Percentiles rank a stretch among this genome's conserved stretches.
Evolutionary conservation across 2,797 vertebrate species (phyloP).

Genomic region (Takifugu rubripes): DNA sequence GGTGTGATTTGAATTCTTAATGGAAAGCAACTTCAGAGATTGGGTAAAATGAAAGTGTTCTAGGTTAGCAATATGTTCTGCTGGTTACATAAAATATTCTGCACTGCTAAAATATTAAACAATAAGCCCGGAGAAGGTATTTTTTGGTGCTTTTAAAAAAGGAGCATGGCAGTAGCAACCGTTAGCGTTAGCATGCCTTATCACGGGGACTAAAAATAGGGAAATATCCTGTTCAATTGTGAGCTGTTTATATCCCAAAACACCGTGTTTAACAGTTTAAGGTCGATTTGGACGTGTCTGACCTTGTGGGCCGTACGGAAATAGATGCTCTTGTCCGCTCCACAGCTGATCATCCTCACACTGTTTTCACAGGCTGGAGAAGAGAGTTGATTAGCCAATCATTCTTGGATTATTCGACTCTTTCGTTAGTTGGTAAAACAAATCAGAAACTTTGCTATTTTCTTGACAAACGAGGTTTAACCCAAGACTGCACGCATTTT

Average conservation of each 20-base stretch:
- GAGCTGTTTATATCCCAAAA: too few relatives aligned
- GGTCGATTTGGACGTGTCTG: constrained; percentile 19
- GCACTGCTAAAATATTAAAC: background rate
- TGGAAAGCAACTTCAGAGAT: background rate
- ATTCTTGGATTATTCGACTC: background rate
- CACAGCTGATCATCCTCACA: constrained; percentile 94
- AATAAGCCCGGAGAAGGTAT: background rate
- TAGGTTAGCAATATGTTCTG: background rate
- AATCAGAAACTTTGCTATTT: too few relatives aligned
- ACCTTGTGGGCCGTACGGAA: constrained; percentile 92
- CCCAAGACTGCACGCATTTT: too few relatives aligned
- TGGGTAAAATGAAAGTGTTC: background rate
- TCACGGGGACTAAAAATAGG: too few relatives aligned
- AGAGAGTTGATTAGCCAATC: background rate
- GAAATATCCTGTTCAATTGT: too few relatives aligned
- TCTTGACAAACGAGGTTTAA: too few relatives aligned
- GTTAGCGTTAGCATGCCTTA: too few relatives aligned
- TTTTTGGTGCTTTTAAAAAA: background rate
- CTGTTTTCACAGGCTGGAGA: constrained; percentile 84
- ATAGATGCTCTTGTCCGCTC: constrained; percentile 97
- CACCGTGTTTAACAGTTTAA: too few relatives aligned
- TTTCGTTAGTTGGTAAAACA: background rate
- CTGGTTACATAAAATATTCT: background rate
- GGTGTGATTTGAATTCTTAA: background rate
- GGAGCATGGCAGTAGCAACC: too few relatives aligned